phyloP scores from a whole-genome alignment of 2,888 invertebrate genomes.

The Conistra vaccinii region DNA sequence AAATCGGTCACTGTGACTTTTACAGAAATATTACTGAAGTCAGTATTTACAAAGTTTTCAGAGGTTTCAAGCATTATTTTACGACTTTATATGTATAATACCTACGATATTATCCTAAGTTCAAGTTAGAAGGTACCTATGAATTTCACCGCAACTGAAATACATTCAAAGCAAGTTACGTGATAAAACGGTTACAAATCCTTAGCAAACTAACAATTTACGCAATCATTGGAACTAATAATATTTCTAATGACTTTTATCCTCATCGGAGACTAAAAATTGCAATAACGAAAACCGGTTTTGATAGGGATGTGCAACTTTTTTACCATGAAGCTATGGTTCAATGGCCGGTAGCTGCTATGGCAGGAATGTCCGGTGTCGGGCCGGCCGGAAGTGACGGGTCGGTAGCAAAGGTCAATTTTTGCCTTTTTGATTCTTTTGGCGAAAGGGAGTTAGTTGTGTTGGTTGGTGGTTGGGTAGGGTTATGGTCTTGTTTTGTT shows the following conservation, averaged over 20 bases:
- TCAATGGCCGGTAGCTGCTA: constrained; percentile 66
- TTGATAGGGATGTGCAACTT: constrained; percentile 35
- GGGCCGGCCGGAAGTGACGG: constrained; percentile 64
- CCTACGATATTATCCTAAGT: background rate
- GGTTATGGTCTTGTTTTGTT: background rate
- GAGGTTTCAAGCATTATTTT: background rate
- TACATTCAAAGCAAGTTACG: background rate
- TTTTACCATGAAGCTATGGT: constrained; percentile 56
- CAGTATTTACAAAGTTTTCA: background rate
- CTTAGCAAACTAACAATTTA: background rate
- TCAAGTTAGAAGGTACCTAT: background rate
- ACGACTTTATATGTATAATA: background rate
- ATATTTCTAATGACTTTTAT: constrained; percentile 15
- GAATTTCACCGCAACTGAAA: background rate
- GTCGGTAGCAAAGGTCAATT: constrained; percentile 67
- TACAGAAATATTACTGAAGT: background rate
- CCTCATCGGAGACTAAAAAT: constrained; percentile 36
- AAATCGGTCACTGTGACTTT: too few relatives aligned
- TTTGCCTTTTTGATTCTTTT: constrained; percentile 27
- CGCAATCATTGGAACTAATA: constrained; percentile 25
- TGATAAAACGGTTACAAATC: background rate
- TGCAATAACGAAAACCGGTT: constrained; percentile 61
- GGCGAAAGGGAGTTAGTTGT: background rate
- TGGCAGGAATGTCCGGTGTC: constrained; percentile 75
- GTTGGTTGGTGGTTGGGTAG: background rate